phyloP scores from a whole-genome alignment of 2,888 invertebrate genomes.

The Thecocarcelia acutangulata region DNA sequence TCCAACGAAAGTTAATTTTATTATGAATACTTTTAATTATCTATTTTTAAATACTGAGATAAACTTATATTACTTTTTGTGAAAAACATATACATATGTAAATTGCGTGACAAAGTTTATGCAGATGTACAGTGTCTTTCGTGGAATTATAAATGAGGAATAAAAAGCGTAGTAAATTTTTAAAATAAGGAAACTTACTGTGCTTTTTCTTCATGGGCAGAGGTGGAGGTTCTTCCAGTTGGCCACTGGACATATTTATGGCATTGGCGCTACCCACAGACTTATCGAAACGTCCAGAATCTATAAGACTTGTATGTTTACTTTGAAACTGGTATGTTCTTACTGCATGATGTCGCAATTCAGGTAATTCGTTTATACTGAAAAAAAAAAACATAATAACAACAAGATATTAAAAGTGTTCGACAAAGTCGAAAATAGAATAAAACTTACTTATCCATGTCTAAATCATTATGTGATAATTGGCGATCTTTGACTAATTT shows the following conservation, averaged over 20 bases:
- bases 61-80: too few species aligned
- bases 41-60: too few species aligned
- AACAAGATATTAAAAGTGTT: constrained; percentile 19
- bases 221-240: constrained; percentile 90
- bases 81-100: neutral
- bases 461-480: constrained; percentile 85
- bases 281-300: constrained; percentile 73
- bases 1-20: too few species aligned
- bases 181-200: constrained; percentile 86
- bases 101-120: constrained; percentile 13
- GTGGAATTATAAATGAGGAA: constrained; percentile 16
- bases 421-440: too few species aligned
- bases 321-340: constrained; percentile 79
- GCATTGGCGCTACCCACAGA: constrained; percentile 73
- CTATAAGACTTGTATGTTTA: constrained; percentile 81
- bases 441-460: constrained; percentile 83
- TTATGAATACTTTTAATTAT: too few species aligned
- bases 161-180: neutral
- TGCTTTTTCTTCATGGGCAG: constrained; percentile 96
- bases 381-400: constrained; percentile 5
- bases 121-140: constrained; percentile 61
- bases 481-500: constrained; percentile 83
- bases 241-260: constrained; percentile 74
- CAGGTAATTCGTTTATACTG: constrained; percentile 80
- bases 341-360: constrained; percentile 76